Percentiles rank a stretch among this genome's conserved stretches.
These are phyloP conservation scores for Lophius piscatorius DNA, from an alignment of 2,113 vertebrate genomes.

Conservation along the genomic window DNA sequence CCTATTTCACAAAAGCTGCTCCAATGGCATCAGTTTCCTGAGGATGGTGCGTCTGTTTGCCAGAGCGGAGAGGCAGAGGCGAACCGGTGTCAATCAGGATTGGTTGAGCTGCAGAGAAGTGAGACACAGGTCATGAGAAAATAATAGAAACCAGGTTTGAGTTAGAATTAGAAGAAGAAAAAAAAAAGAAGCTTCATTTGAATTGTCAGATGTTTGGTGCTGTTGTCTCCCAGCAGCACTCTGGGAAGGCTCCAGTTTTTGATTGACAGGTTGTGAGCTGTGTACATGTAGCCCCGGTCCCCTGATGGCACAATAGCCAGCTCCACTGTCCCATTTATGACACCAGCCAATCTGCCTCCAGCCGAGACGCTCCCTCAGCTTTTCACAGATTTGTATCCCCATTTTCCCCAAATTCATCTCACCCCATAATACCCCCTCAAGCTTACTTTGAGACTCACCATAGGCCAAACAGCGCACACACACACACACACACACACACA, in stretches of 20 bases:
- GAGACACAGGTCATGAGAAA: slow-evolving; percentile 44
- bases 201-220: slow-evolving; percentile 34
- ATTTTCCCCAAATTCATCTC: slow-evolving; percentile 81
- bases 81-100: slow-evolving; percentile 30
- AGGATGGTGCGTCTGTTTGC: slow-evolving; percentile 71
- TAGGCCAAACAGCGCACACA: slow-evolving; percentile 39
- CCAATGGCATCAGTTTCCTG: slow-evolving; percentile 25
- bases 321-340: slow-evolving; percentile 76
- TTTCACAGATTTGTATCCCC: slow-evolving; percentile 81
- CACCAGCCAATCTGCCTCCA: slow-evolving; percentile 83
- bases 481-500: slow-evolving; percentile 21
- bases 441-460: slow-evolving; percentile 51
- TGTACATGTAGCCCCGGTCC: slow-evolving; percentile 60
- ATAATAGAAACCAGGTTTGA: too few relatives aligned
- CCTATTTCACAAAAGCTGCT: slow-evolving; percentile 79
- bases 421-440: slow-evolving; percentile 39
- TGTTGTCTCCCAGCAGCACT: slow-evolving; percentile 3
- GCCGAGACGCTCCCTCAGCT: slow-evolving; percentile 75
- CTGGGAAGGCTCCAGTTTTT: slow-evolving; percentile 59
- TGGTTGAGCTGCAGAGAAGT: slow-evolving; percentile 25
- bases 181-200: slow-evolving; percentile 9
- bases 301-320: slow-evolving; percentile 68
- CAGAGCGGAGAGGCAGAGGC: slow-evolving; percentile 48
- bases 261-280: slow-evolving; percentile 82
- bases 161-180: slow-evolving; percentile 14